These are phyloP conservation scores for Struthio camelus DNA, from an alignment of 2,113 vertebrate species.

Conservation along the genomic window DNA sequence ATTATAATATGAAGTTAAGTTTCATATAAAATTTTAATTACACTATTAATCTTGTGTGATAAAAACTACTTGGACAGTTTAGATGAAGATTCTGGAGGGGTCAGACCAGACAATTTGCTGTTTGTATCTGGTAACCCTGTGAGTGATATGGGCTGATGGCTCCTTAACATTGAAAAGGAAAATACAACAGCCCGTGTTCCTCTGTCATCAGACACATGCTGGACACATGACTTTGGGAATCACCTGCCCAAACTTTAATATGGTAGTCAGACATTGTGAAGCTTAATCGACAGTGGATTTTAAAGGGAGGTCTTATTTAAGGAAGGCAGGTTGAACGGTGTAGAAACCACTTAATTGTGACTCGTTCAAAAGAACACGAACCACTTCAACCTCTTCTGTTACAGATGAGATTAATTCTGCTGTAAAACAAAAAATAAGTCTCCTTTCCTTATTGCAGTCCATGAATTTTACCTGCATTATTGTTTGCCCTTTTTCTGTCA, in stretches of 20 bases:
- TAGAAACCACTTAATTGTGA: neutral
- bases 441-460: neutral
- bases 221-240: neutral
- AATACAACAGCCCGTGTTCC: neutral
- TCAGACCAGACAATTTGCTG: neutral
- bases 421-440: neutral
- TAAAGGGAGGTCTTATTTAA: neutral
- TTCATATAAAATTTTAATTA: neutral
- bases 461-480: neutral
- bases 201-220: rapidly evolving
- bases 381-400: neutral
- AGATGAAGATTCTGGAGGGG: neutral
- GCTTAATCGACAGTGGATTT: neutral
- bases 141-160: neutral
- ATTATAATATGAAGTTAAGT: neutral
- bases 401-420: neutral
- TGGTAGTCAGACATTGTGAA: neutral
- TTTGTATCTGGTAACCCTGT: neutral
- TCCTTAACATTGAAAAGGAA: neutral
- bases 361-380: neutral
- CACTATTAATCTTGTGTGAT: neutral
- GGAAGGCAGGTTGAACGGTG: neutral
- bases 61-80: neutral
- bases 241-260: too few species aligned
- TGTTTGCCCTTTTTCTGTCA: neutral